These are phyloP conservation scores for Drosophila tsacasi DNA, from an alignment of 1,140 invertebrate species.

Conservation along the genomic window DNA sequence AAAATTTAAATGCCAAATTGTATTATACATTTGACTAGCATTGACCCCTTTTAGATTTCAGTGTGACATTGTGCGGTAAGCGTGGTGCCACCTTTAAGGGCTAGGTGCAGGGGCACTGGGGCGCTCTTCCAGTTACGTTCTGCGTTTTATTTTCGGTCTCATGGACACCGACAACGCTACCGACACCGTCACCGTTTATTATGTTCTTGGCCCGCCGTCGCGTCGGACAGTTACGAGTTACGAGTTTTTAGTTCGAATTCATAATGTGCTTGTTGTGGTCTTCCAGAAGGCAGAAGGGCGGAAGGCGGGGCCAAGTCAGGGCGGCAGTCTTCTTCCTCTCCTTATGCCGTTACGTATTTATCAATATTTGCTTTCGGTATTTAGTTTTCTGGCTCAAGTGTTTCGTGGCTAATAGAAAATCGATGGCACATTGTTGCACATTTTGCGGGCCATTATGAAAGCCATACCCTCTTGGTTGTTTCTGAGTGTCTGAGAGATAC, in stretches of 20 bases:
- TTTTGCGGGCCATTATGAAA: slow-evolving; percentile 40
- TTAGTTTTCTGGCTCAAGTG: slow-evolving; percentile 66
- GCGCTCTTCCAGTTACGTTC: slow-evolving; percentile 41
- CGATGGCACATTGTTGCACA: slow-evolving; percentile 75
- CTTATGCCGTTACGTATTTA: slow-evolving; percentile 47
- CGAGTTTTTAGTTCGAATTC: slow-evolving; percentile 34
- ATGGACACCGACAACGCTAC: slow-evolving; percentile 19
- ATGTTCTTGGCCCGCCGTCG: slow-evolving; percentile 31
- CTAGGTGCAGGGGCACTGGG: not conserved
- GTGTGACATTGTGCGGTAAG: slow-evolving; percentile 22
- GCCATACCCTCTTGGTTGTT: slow-evolving; percentile 27
- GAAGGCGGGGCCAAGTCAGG: not conserved
- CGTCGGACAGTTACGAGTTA: slow-evolving; percentile 25
- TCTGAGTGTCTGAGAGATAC: slow-evolving; percentile 33
- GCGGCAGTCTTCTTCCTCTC: slow-evolving; percentile 17
- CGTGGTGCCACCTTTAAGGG: not conserved
- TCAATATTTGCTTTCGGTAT: slow-evolving; percentile 62
- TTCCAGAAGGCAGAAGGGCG: too few species aligned
- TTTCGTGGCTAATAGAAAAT: slow-evolving; percentile 74
- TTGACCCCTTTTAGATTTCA: slow-evolving; percentile 14
- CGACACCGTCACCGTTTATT: slow-evolving; percentile 30
- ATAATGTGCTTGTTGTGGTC: slow-evolving; percentile 41
- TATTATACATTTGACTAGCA: not conserved
- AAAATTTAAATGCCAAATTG: not conserved
- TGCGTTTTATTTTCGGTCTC: slow-evolving; percentile 43